Conservation (phyloP, 2,113 vertebrate genomes). For the Peromyscus maniculatus region DNA sequence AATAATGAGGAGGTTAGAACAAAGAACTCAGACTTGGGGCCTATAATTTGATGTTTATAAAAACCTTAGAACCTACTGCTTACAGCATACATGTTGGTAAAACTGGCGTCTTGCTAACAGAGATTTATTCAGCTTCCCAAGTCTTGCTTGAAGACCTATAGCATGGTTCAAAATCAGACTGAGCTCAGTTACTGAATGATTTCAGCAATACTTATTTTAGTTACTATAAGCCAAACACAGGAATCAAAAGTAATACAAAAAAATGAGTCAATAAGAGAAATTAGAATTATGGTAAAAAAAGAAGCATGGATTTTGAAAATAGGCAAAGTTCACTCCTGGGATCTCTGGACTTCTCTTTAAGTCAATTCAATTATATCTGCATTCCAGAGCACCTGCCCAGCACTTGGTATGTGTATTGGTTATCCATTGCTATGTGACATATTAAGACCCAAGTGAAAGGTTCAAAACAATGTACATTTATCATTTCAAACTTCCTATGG, state of each 20-base stretch:
- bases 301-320: background rate
- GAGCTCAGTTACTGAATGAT: conserved; percentile 39
- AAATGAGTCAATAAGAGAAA: conserved; percentile 26
- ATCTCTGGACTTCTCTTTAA: background rate
- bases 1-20: conserved; percentile 25
- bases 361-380: background rate
- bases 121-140: conserved; percentile 37
- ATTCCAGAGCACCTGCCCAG: background rate
- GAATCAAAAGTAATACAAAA: background rate
- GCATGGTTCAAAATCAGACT: conserved; percentile 48
- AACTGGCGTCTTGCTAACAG: conserved; percentile 23
- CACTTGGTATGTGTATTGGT: background rate
- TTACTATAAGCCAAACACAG: conserved; percentile 27
- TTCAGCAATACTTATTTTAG: conserved; percentile 54
- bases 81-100: conserved; percentile 34
- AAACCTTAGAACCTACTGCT: conserved; percentile 43
- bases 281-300: background rate
- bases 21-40: background rate
- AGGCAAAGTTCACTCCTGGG: background rate
- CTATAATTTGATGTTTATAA: conserved; percentile 60
- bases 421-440: background rate
- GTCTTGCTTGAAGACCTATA: conserved; percentile 23
- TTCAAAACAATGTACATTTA: background rate
- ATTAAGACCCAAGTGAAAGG: background rate
- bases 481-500: conserved; percentile 27